phyloP scores from a whole-genome alignment of 2,113 vertebrate species.

The Steatornis caripensis region DNA sequence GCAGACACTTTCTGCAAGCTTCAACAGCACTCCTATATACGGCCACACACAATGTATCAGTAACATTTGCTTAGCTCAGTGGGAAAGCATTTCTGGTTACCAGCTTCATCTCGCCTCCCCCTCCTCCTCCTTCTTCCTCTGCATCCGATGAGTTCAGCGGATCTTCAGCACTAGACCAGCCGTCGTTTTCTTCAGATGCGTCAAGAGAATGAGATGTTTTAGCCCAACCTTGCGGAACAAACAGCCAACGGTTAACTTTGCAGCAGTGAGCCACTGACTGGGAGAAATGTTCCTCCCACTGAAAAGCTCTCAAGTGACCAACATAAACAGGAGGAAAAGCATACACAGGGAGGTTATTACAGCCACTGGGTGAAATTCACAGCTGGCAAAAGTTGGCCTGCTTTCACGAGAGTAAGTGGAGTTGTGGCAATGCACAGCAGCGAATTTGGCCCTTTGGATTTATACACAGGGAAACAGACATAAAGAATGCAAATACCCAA shows the following conservation, averaged over 20 bases:
- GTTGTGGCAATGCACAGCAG: neutral
- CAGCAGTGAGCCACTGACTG: neutral
- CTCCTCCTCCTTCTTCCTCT: slow-evolving; percentile 80
- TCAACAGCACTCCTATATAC: neutral
- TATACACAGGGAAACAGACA: neutral
- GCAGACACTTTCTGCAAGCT: neutral
- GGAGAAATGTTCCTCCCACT: neutral
- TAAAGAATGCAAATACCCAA: neutral
- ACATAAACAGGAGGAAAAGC: neutral
- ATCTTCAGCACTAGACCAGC: slow-evolving; percentile 92
- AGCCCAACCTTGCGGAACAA: slow-evolving; percentile 82
- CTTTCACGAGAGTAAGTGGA: neutral
- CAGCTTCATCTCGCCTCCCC: slow-evolving; percentile 77
- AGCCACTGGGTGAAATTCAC: neutral
- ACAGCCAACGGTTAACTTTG: neutral
- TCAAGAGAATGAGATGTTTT: slow-evolving; percentile 85
- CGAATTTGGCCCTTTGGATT: neutral
- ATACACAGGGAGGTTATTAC: neutral
- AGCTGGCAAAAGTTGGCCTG: neutral
- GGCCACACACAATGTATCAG: neutral
- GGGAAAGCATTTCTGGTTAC: slow-evolving; percentile 63
- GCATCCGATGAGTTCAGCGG: slow-evolving; percentile 90
- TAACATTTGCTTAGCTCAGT: neutral
- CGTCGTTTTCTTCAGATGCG: slow-evolving; percentile 88
- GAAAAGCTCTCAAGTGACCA: neutral